These are phyloP conservation scores for Crocuta crocuta DNA, from an alignment of 2,113 vertebrate genomes.

Conservation along the genomic window DNA sequence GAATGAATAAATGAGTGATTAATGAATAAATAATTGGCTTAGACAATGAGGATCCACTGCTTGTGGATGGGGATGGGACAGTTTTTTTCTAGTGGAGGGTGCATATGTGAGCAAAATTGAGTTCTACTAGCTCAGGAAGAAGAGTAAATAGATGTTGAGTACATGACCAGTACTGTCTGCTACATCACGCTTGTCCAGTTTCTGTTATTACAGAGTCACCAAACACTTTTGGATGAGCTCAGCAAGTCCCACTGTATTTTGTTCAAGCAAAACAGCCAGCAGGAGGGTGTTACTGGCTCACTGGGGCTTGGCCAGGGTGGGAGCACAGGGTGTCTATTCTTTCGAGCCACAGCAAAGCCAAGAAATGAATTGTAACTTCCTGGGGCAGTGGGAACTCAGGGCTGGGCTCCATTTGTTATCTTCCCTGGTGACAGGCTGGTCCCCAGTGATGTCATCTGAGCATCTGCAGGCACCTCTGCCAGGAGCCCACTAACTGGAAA, in stretches of 20 bases:
- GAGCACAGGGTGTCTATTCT: slow-evolving; percentile 16
- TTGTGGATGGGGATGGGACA: neutral
- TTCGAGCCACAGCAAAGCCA: neutral
- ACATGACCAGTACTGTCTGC: neutral
- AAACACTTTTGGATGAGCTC: neutral
- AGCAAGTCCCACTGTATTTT: neutral
- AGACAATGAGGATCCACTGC: neutral
- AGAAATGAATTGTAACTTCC: slow-evolving; percentile 71
- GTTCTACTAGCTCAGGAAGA: neutral
- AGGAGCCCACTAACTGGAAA: slow-evolving; percentile 79
- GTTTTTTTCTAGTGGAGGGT: neutral
- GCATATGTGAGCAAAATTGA: neutral
- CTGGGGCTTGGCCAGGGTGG: neutral
- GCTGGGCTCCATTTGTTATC: slow-evolving; percentile 72
- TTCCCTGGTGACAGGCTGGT: slow-evolving; percentile 68
- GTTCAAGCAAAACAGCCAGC: neutral
- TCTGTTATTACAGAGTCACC: neutral
- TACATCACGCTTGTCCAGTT: neutral
- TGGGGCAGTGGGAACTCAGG: slow-evolving; percentile 45
- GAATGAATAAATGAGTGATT: neutral
- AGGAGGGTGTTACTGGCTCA: neutral
- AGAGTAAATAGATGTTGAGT: neutral
- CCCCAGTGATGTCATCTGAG: slow-evolving; percentile 78
- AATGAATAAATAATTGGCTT: neutral
- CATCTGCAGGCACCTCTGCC: slow-evolving; percentile 74